Conservation (phyloP, 2,888 invertebrate genomes). For the Cheilosia pagana region DNA sequence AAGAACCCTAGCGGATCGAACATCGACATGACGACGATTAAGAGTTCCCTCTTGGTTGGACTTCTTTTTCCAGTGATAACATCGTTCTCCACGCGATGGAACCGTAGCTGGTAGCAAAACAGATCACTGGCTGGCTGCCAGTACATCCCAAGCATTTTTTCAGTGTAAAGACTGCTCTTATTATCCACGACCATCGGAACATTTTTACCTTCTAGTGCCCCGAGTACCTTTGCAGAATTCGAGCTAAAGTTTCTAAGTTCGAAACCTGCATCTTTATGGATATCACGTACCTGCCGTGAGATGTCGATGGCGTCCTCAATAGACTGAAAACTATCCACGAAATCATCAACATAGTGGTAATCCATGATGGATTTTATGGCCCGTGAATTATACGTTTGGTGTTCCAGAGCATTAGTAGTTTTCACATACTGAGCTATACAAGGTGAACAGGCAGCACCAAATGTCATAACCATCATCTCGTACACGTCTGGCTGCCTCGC, state of each 20-base stretch:
- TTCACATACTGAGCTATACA: conserved; percentile 65
- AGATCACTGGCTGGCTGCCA: conserved; percentile 68
- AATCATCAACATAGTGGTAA: conserved; percentile 45
- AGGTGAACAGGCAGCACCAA: conserved; percentile 26
- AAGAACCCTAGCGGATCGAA: conserved; percentile 29
- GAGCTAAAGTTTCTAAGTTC: not conserved
- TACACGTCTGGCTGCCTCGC: conserved; percentile 28
- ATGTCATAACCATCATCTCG: conserved; percentile 59
- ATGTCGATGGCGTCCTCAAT: conserved; percentile 3
- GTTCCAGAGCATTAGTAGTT: not conserved
- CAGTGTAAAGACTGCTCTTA: not conserved
- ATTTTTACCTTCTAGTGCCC: not conserved
- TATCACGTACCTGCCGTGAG: not conserved
- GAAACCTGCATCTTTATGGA: conserved; percentile 24
- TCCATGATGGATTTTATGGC: conserved; percentile 48
- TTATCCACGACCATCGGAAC: not conserved
- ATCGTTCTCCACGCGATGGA: conserved; percentile 37
- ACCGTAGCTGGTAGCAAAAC: conserved; percentile 46
- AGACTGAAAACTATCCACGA: conserved; percentile 4
- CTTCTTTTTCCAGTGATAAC: conserved; percentile 6
- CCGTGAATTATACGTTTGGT: not conserved
- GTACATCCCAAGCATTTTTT: conserved; percentile 69
- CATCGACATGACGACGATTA: conserved; percentile 13
- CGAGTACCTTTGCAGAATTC: conserved; percentile 17
- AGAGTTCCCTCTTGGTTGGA: conserved; percentile 11